Evolutionary conservation across 2,888 invertebrate species (phyloP).

Genomic region (Creontiades dilutus): DNA sequence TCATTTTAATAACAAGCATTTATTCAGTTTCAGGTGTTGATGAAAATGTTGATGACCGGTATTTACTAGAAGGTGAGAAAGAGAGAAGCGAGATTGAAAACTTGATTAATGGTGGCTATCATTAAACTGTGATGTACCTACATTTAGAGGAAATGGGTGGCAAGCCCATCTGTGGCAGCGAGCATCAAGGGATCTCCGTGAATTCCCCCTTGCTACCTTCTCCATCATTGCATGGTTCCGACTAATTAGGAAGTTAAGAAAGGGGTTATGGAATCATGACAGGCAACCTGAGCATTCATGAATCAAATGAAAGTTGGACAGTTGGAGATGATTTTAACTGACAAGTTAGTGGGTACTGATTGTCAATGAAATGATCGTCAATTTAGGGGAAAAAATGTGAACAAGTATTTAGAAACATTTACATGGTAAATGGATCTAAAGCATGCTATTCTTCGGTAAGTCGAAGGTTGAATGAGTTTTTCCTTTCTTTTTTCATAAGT

Average conservation of each 20-base stretch:
- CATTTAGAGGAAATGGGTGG: constrained; percentile 53
- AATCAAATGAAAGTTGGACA: constrained; percentile 18
- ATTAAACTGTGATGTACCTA: constrained; percentile 53
- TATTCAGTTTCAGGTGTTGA: no score
- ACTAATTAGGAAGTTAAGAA: constrained; percentile 64
- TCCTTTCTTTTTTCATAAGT: no score
- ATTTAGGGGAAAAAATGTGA: no score
- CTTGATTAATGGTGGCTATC: constrained; percentile 58
- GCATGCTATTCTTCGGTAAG: no score
- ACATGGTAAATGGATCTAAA: no score
- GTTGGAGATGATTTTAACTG: constrained; percentile 8
- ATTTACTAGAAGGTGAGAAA: no score
- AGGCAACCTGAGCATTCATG: not conserved
- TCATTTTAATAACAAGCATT: no score
- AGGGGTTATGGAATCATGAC: constrained; percentile 24
- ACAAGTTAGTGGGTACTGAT: not conserved
- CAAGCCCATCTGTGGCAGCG: constrained; percentile 54
- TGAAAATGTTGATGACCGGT: no score
- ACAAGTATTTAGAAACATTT: no score
- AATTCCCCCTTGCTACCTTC: not conserved
- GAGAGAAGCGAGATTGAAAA: constrained; percentile 37
- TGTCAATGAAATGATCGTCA: no score
- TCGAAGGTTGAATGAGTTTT: no score
- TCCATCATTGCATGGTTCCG: constrained; percentile 38
- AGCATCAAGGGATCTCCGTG: constrained; percentile 16